A percentile compares a stretch with the other conserved stretches of the same genome.
Conservation (phyloP, 2,113 vertebrate genomes). For the Cygnus buccinator region DNA sequence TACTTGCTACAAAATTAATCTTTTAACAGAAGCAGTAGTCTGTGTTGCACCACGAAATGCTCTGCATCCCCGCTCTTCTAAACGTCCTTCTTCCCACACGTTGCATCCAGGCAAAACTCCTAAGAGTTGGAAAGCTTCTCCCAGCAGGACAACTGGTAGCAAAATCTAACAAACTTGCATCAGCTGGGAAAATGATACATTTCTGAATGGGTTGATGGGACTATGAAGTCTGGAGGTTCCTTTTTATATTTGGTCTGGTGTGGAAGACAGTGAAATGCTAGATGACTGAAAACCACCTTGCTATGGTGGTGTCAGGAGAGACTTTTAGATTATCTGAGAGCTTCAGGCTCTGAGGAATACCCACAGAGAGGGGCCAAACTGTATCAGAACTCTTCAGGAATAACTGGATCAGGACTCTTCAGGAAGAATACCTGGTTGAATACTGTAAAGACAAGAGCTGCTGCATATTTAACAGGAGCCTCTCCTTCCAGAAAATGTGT, state of each 20-base stretch:
- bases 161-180: neutral
- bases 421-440: constrained; percentile 4
- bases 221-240: neutral
- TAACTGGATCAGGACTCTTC: neutral
- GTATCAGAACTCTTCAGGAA: neutral
- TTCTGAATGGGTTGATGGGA: neutral
- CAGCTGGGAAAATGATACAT: neutral
- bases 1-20: neutral
- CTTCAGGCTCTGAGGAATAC: neutral
- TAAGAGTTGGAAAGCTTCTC: neutral
- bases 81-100: fast-evolving
- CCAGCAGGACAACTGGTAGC: neutral
- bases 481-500: neutral
- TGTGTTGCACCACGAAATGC: fast-evolving
- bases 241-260: fast-evolving
- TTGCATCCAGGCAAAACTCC: neutral
- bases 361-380: neutral
- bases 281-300: neutral
- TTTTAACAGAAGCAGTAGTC: neutral
- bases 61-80: neutral
- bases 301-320: neutral
- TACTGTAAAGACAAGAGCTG: neutral
- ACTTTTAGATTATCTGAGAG: neutral
- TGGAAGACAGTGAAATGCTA: neutral
- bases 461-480: constrained; percentile 9